phyloP scores from a whole-genome alignment of 1,140 invertebrate genomes.

The Drosophila nannoptera region DNA sequence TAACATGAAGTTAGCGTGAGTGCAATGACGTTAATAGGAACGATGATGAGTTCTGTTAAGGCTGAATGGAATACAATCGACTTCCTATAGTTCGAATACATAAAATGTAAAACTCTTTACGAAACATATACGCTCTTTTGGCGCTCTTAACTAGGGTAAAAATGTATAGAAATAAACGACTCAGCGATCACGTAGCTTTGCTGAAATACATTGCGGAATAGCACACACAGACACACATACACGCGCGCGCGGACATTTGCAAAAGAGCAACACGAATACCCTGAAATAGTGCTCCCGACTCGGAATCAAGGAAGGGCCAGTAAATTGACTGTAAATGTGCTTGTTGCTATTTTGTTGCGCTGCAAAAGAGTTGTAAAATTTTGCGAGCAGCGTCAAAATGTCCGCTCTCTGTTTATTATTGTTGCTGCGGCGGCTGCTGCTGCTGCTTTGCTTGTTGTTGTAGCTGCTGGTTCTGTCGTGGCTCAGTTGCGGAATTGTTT shows the following conservation, averaged over 20 bases:
- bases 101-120: too few relatives aligned
- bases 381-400: slow-evolving; percentile 69
- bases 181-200: slow-evolving; percentile 40
- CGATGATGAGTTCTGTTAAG: too few relatives aligned
- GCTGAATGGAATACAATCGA: too few relatives aligned
- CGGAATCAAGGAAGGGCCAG: slow-evolving; percentile 13
- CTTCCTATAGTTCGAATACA: too few relatives aligned
- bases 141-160: neutral
- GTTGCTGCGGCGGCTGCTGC: slow-evolving; percentile 22
- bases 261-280: slow-evolving; percentile 20
- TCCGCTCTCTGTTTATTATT: slow-evolving; percentile 54
- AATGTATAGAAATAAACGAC: slow-evolving; percentile 48
- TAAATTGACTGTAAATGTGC: slow-evolving; percentile 76
- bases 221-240: neutral
- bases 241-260: neutral
- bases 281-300: slow-evolving; percentile 35
- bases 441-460: slow-evolving; percentile 17
- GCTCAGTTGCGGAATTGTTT: slow-evolving; percentile 36
- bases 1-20: too few relatives aligned
- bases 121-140: slow-evolving; percentile 19
- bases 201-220: neutral
- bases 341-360: slow-evolving; percentile 35
- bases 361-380: slow-evolving; percentile 53
- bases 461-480: slow-evolving; percentile 24
- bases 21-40: too few relatives aligned